phyloP scores from a whole-genome alignment of 2,113 vertebrate species.

The Gopherus evgoodei region DNA sequence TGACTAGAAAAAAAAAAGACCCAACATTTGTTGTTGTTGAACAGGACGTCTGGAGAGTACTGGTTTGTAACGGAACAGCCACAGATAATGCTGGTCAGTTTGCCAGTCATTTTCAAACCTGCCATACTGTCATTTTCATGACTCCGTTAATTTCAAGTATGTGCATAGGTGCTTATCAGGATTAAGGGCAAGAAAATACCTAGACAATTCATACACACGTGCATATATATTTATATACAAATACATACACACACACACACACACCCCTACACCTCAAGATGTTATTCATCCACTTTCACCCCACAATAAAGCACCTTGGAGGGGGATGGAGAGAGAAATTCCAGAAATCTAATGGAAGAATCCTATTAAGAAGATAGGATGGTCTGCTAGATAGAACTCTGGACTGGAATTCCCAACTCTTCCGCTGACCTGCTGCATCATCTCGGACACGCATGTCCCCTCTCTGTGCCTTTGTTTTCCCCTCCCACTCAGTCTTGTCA shows the following conservation, averaged over 20 bases:
- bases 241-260: no score
- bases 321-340: background rate
- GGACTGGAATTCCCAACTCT: background rate
- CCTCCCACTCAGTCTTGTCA: background rate
- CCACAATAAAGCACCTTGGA: background rate
- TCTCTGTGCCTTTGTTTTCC: background rate
- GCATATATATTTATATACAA: background rate
- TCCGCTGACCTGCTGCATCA: background rate
- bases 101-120: slow-evolving; percentile 1
- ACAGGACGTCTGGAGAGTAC: background rate
- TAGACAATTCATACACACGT: background rate
- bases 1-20: background rate
- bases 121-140: background rate
- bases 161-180: slow-evolving; percentile 14
- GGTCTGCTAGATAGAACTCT: background rate
- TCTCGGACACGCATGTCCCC: background rate
- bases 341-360: background rate
- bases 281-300: slow-evolving; percentile 23
- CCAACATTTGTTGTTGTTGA: background rate
- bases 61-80: background rate
- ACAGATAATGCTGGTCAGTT: background rate
- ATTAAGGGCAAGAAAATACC: background rate
- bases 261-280: background rate
- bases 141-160: slow-evolving; percentile 12
- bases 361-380: background rate